Conservation (phyloP, 2,113 vertebrate genomes). For the Microtus pennsylvanicus region DNA sequence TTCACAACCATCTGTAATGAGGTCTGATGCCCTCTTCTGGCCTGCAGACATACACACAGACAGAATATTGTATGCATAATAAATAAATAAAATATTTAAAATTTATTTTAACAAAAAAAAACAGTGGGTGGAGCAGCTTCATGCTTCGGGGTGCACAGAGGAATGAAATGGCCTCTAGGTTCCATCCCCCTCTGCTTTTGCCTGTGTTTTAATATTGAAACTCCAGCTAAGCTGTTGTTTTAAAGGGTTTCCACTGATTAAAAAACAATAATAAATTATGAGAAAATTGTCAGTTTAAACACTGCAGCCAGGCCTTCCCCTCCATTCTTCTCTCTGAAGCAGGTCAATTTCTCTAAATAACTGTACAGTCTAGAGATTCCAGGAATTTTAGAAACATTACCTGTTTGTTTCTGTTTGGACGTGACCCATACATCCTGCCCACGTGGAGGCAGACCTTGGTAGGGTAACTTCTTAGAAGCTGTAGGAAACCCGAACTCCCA, state of each 20-base stretch:
- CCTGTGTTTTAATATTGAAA: conserved; percentile 37
- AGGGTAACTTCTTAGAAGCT: conserved; percentile 70
- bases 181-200: not conserved
- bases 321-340: conserved; percentile 47
- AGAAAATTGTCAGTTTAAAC: not conserved
- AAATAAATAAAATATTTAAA: no score
- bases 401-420: conserved; percentile 73
- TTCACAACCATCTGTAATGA: no score
- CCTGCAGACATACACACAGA: no score
- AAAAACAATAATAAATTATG: conserved; percentile 47
- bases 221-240: conserved; percentile 36
- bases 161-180: not conserved
- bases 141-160: not conserved
- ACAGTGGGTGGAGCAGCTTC: no score
- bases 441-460: conserved; percentile 2
- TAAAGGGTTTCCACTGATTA: conserved; percentile 58
- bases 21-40: no score
- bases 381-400: conserved; percentile 73
- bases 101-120: no score
- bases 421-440: conserved; percentile 76
- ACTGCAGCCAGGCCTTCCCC: not conserved
- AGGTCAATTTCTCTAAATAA: conserved; percentile 52
- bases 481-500: conserved; percentile 56
- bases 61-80: no score
- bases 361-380: conserved; percentile 32